phyloP scores from a whole-genome alignment of 2,888 invertebrate genomes.

The Platycheirus albimanus region DNA sequence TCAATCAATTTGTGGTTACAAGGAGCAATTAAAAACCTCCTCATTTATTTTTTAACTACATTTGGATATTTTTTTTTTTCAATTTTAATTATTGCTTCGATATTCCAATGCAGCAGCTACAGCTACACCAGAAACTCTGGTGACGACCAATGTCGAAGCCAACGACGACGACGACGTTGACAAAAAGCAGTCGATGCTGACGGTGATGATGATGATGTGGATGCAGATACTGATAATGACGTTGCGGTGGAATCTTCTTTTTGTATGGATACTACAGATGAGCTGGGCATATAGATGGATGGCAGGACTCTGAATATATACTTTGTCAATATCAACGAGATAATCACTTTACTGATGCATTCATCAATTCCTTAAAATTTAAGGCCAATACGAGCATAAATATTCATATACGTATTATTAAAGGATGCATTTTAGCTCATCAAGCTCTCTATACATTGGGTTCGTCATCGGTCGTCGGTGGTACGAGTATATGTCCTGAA shows the following conservation, averaged over 20 bases:
- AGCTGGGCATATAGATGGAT: conserved; percentile 42
- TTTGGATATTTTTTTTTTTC: too few relatives aligned
- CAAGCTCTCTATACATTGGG: too few relatives aligned
- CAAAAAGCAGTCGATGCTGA: too few relatives aligned
- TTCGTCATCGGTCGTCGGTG: too few relatives aligned
- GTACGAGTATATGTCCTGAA: too few relatives aligned
- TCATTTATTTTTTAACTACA: background rate
- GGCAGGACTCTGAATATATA: conserved; percentile 21
- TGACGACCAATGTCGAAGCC: too few relatives aligned
- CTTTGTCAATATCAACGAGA: background rate
- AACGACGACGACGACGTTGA: background rate
- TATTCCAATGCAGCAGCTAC: too few relatives aligned
- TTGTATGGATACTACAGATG: conserved; percentile 34
- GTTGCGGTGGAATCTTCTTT: conserved; percentile 39
- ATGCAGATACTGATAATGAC: background rate
- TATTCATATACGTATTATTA: background rate
- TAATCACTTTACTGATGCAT: conserved; percentile 52
- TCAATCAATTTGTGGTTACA: background rate
- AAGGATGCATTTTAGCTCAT: conserved; percentile 17
- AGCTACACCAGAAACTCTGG: too few relatives aligned
- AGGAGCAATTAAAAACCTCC: background rate
- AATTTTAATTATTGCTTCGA: too few relatives aligned
- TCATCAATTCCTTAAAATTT: conserved; percentile 65
- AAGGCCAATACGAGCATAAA: conserved; percentile 55
- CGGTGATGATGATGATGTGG: background rate